phyloP scores from a whole-genome alignment of 2,113 vertebrate genomes.

The Zosterops lateralis region DNA sequence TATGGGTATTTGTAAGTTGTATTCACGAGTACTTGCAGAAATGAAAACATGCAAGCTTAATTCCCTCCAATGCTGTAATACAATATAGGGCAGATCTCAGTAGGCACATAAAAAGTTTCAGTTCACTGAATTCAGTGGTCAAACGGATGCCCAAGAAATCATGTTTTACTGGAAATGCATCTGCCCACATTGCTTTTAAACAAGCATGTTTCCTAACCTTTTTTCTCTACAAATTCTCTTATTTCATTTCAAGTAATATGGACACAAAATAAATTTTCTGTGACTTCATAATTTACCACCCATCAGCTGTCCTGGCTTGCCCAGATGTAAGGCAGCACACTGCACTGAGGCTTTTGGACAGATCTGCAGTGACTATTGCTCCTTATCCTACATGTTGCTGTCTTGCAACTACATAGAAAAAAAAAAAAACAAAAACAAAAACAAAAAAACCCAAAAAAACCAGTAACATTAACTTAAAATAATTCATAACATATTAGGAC shows the following conservation, averaged over 20 bases:
- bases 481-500: not conserved
- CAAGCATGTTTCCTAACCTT: not conserved
- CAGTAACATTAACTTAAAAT: not conserved
- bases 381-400: not conserved
- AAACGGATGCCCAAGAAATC: not conserved
- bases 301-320: not conserved
- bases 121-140: not conserved
- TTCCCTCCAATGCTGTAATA: not conserved
- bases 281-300: not conserved
- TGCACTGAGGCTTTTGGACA: not conserved
- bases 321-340: not conserved
- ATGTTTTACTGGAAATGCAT: not conserved
- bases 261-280: not conserved
- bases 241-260: not conserved
- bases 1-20: not conserved
- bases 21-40: not conserved
- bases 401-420: not conserved
- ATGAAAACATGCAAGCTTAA: not conserved
- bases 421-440: not conserved
- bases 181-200: not conserved
- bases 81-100: slow-evolving; percentile 4
- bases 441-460: not conserved
- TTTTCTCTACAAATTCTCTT: not conserved
- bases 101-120: not conserved
- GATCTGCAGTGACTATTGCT: not conserved